phyloP scores from a whole-genome alignment of 2,113 vertebrate genomes.

The Corythaeola cristata region DNA sequence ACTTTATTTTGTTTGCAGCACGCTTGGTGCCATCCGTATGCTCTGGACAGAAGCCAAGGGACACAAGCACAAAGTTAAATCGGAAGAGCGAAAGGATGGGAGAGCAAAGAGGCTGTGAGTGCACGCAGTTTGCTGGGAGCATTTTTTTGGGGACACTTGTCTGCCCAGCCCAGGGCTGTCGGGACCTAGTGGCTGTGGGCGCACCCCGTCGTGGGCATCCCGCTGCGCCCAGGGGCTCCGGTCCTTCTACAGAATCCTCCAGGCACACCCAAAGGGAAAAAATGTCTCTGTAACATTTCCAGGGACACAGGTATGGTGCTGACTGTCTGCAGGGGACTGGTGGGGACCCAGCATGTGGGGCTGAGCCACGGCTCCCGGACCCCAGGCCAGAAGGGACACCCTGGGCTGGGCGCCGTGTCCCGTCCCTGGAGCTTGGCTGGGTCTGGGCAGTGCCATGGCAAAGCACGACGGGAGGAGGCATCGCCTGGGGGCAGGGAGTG shows the following conservation, averaged over 20 bases:
- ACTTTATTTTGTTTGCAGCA: not conserved
- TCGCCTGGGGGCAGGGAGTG: accelerated
- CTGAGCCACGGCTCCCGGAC: accelerated
- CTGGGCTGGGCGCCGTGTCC: accelerated
- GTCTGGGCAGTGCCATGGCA: accelerated
- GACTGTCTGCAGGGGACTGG: no score
- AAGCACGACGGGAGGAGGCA: accelerated
- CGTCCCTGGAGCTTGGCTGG: not conserved
- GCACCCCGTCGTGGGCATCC: not conserved
- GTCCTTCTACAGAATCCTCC: not conserved
- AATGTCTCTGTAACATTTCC: not conserved
- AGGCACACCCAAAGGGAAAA: not conserved
- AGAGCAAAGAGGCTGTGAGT: not conserved
- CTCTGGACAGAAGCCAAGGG: not conserved
- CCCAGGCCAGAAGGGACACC: not conserved
- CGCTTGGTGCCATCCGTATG: not conserved
- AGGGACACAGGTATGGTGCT: no score
- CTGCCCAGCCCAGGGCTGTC: not conserved
- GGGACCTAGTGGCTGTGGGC: not conserved
- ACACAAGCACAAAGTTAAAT: not conserved
- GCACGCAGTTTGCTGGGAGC: not conserved
- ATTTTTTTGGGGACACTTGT: accelerated
- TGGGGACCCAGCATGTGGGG: not conserved
- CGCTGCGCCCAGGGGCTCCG: not conserved
- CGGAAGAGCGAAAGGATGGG: not conserved